Base-by-base conservation (phyloP, 2,888 invertebrate species). In the Monochamus alternatus region DNA sequence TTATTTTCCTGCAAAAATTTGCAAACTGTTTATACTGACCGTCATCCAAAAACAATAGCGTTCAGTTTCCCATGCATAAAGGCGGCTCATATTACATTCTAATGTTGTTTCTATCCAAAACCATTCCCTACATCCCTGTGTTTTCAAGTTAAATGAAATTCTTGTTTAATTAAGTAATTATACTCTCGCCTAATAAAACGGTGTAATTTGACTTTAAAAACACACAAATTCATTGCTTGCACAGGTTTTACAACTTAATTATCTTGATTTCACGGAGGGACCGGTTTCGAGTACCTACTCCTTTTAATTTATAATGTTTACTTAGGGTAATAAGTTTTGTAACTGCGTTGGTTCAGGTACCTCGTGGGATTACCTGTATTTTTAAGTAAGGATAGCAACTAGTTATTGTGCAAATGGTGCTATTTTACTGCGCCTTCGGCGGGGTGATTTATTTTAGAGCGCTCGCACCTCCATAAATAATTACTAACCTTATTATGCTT, bases 241-340 rank as follows among this genome's bases (percentile, higher is more conserved):
- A 60, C 44, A 47, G 43, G 60, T 44, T 69, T 69, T 69, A 47
- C 60, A 62, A 62, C 58, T 55, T 60, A 69, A 69, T 69, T 59
- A 60, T 31, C 55, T 51, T 44, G n/a, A 60, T n/a, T 30, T 60
- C 47, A 47, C 30, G 31, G 47, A 5, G 43, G 47, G 30, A 51
- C 59, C 47, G 30, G 60, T 69, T 69, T 47, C 60, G 60, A 59
- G 69, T 69, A 43, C n/a, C n/a, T n/a, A n/a, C 60, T 47, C 60
- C 30, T 60, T 69, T 69, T 69, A 69, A 69, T 60, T 69, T 60
- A 60, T 8, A n/a, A 60, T 60, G 43, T 69, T 69, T 69, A 69
- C 60, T 47, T 31, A 47, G n/a, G 60, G 60, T 60, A 69, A 69
- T 60, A 69, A 60, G 32, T 60, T 67, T 9, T 30, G 68, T 43